A percentile compares a stretch with the other conserved stretches of the same genome.
Conservation (phyloP, 2,888 invertebrate species). For the Andrena dorsata region DNA sequence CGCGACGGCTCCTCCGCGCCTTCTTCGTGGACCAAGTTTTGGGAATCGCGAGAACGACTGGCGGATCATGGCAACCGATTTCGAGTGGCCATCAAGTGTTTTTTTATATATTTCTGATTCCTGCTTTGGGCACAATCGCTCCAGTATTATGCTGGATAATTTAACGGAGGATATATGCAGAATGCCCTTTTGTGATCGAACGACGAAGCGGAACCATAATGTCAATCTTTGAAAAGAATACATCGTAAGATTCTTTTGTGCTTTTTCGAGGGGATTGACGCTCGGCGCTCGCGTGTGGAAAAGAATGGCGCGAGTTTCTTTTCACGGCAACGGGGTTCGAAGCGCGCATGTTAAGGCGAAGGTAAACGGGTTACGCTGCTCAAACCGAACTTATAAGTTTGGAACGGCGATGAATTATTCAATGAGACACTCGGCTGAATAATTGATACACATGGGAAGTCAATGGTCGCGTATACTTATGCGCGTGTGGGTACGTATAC, state of each 20-base stretch:
- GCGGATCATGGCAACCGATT: too few relatives aligned
- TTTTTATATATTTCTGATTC: too few relatives aligned
- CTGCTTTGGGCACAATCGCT: too few relatives aligned
- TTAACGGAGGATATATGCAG: too few relatives aligned
- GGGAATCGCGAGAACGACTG: too few relatives aligned
- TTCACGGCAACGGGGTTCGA: constrained; percentile 27
- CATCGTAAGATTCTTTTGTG: background rate
- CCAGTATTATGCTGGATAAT: too few relatives aligned
- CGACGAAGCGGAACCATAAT: too few relatives aligned
- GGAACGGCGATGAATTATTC: constrained; percentile 78
- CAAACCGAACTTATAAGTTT: constrained; percentile 70
- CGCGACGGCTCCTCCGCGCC: background rate
- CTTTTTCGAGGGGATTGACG: constrained; percentile 27
- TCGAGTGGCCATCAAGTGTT: too few relatives aligned
- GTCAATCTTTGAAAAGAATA: too few relatives aligned
- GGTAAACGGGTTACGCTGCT: constrained; percentile 69
- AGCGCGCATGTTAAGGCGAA: constrained; percentile 45
- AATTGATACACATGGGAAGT: constrained; percentile 78
- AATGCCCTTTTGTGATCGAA: too few relatives aligned
- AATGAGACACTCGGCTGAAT: constrained; percentile 76
- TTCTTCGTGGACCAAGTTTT: too few relatives aligned
- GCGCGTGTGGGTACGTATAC: constrained; percentile 1
- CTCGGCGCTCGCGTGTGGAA: constrained; percentile 12
- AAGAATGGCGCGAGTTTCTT: constrained; percentile 52
- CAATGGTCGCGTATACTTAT: constrained; percentile 50